Base-by-base conservation (phyloP, 2,888 invertebrate species). In the Tenthredo amoena region DNA sequence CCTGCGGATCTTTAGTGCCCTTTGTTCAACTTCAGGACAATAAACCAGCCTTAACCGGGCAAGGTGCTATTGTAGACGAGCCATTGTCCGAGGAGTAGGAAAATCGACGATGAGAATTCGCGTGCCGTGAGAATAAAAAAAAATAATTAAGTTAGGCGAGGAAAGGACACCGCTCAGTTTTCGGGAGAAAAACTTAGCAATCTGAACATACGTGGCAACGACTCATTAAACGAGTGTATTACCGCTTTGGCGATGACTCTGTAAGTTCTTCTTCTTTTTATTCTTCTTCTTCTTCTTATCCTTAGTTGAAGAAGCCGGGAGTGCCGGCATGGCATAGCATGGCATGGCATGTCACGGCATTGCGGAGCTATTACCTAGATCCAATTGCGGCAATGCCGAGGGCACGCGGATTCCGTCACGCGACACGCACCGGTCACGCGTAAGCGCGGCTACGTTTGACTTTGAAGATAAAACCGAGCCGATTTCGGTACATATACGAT, bases 291-390 rank as follows among this genome's bases (percentile, higher is more conserved):
- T 31, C 6, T 62, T 62, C 2, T 21, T 43, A 5, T 55, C 7
- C 55, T 55, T 62, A 31, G 21, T 26, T 21, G 26, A 21, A 55
- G 26, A 21, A 55, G 55, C n/a, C 55, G 55, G 55, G 55, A 55
- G 55, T 55, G 55, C 7, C 55, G 55, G 55, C 55, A 43, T n/a
- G 15, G 26, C 76, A 76, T 47, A 18, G 34, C 26, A 50, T 71
- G 76, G 37, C 43, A 87, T 86, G 71, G 58, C 37, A 84, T 77
- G 86, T 88, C 87, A 89, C 87, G 88, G 87, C 87, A 88, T 83
- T 50, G 81, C 82, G 86, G 87, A 88, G 87, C 85, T 87, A 89
- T 89, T 89, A 89, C 87, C 87, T 88, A 89, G 87, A 89, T 89
- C 87, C 87, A 89, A 89, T 89, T 90, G 89, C 87, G 87, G 87